Conservation (phyloP, 2,797 vertebrate species). For the Urosaurus nigricauda region DNA sequence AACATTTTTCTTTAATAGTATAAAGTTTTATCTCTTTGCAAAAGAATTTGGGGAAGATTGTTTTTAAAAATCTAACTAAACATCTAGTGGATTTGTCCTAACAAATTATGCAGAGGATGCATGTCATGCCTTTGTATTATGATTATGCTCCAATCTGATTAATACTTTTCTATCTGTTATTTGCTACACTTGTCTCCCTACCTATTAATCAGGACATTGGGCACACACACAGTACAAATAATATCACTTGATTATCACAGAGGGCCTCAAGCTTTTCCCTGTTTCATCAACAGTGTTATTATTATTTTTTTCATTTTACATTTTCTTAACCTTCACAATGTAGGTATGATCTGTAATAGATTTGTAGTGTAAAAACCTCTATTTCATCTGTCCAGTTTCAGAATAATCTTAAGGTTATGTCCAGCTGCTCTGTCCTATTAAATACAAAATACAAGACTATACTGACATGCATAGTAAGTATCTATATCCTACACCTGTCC, state of each 20-base stretch:
- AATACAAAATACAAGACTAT: fast-evolving
- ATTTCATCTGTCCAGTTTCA: background rate
- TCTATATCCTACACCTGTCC: slow-evolving; percentile 34
- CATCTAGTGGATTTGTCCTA: background rate
- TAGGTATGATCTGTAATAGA: background rate
- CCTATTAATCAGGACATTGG: background rate
- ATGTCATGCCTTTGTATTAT: background rate
- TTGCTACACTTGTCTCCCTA: background rate
- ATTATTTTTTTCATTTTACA: background rate
- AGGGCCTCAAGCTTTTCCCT: background rate
- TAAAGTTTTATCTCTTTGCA: background rate
- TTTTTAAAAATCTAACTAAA: background rate
- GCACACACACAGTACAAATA: background rate
- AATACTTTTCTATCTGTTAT: slow-evolving; percentile 6
- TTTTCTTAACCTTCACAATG: background rate
- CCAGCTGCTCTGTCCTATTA: background rate
- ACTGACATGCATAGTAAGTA: background rate
- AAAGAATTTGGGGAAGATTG: background rate
- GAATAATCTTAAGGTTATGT: fast-evolving
- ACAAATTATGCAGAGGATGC: background rate
- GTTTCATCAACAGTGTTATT: background rate
- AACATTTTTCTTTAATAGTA: background rate
- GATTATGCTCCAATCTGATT: slow-evolving; percentile 1
- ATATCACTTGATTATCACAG: background rate
- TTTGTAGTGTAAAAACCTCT: background rate